Evolutionary conservation across 1,140 invertebrate species (phyloP), one percentile per base, ranked within the genome.

Genomic region (Aradophagus sp.): DNA sequence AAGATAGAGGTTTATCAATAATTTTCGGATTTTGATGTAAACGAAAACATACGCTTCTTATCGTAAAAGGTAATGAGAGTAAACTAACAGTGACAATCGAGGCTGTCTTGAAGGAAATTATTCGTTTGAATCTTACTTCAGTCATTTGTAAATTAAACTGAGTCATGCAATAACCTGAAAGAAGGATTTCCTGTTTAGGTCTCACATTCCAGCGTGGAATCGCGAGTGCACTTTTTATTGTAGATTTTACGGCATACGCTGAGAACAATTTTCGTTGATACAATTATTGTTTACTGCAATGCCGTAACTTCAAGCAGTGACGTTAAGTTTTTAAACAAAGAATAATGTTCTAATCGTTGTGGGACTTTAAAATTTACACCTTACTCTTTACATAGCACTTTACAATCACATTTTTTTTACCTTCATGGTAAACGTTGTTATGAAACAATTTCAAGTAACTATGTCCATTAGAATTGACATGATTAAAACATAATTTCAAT

Each of bases 151-250:
- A 75, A 82, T 82, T 81, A 65, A 80, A 81, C 73, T 50, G 77
- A 82, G 78, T 83, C 81, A 79, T 75, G 76, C 80, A 83, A 84
- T 84, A 82, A 82, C 80, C 80, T 81, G 80, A 81, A 83, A 85
- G 73, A 78, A 84, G 84, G 83, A 85, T 84, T 85, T 85, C 84
- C 84, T 84, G 83, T 83, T 85, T 84, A 83, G 84, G 74, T 74
- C 74, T 75, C 66, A 65, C 59, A 74, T 74, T 36, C 63, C 45
- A 56, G 41, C 20, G 38, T 70, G 45, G 63, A 31, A 53, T 71
- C 68, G 34, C 36, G 35, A 56, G 38, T 52, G 61, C 47, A 48
- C 59, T 61, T 73, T 68, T 73, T 71, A 63, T 61, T 50, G 56
- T 39, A 38, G 31, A 67, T 67, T 73, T 73, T 62, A 67, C 29